phyloP scores from a whole-genome alignment of 1,140 invertebrate species.

The Ganaspis sp. region DNA sequence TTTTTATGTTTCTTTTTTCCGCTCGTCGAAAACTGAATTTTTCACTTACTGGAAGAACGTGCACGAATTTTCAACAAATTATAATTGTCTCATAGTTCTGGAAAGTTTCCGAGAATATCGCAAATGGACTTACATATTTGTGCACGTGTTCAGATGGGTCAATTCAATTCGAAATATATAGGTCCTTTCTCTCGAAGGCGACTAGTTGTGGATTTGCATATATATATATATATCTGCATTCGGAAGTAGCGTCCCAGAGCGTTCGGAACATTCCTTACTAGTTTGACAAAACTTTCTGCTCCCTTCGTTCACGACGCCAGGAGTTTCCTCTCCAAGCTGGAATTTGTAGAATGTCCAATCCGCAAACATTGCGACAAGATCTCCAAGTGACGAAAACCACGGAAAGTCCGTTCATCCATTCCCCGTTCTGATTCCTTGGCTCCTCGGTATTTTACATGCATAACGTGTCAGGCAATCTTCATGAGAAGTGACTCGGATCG shows the following conservation, averaged over 20 bases:
- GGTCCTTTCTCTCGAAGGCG: neutral
- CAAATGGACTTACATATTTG: neutral
- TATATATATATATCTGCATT: neutral
- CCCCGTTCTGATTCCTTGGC: neutral
- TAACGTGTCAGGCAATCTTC: neutral
- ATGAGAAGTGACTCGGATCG: neutral
- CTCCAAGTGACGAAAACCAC: conserved; percentile 22
- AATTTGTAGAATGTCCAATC: conserved; percentile 26
- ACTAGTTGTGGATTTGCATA: neutral
- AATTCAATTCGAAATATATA: neutral
- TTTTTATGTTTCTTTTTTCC: too few relatives aligned
- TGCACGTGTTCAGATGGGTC: neutral
- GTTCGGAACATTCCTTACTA: conserved; percentile 15
- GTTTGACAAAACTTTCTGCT: conserved; percentile 16
- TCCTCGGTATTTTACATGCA: neutral
- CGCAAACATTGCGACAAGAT: conserved; percentile 22
- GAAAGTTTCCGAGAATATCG: neutral
- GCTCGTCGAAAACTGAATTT: too few relatives aligned
- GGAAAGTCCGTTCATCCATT: neutral
- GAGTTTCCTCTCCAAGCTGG: neutral
- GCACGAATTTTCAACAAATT: too few relatives aligned
- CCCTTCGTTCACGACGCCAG: neutral
- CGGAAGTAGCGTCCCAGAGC: neutral
- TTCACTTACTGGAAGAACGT: too few relatives aligned
- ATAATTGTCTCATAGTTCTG: neutral